Base-by-base conservation (phyloP, 2,113 vertebrate species). In the Balaeniceps rex region DNA sequence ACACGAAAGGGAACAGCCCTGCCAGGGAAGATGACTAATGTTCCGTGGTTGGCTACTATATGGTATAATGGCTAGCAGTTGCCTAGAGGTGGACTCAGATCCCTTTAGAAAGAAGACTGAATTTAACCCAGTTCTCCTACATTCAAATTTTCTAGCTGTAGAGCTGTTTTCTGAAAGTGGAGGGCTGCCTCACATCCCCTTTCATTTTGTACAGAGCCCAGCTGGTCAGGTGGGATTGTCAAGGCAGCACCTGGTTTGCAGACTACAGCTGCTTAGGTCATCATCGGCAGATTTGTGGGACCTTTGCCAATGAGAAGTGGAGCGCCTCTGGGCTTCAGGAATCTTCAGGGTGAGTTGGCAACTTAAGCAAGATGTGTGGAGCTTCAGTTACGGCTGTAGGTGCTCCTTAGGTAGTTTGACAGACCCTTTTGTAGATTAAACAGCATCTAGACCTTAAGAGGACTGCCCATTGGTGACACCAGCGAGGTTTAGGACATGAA, bases 141-240 rank as follows among this genome's bases (percentile, higher is more conserved):
- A 25, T 47, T 28, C 12, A 34, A 15, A 34, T 47, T 68, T 84
- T 75, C 75, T 47, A 64, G 29, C 29, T 57, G 31, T 13, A 76
- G 54, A 57, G 19, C 10, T 66, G 11, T 66, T 70, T 54, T 54
- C 58, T 5, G 5, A 60, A 77, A 71, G 24, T 0, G 0, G 3
- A 38, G 18, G 16, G 5, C 38, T 47, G 38, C 11, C n/a, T 74
- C 28, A 10, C 10, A 7, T 72, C 18, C 24, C 1, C 10, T 80
- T 24, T 66, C 25, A 36, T 57, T 92, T 57, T 66, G 21, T 19
- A 29, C 0, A 0, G 26, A 70, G 28, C 9, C 8, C 36, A 85
- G 57, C 8, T 0, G 0, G 42, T 16, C 15, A 52, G 52, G 40
- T 3, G 15, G 38, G n/a, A 64, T 25, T 1, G 1, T 10, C 49